Conservation (phyloP, 2,797 vertebrate species). For the Astyanax mexicanus region DNA sequence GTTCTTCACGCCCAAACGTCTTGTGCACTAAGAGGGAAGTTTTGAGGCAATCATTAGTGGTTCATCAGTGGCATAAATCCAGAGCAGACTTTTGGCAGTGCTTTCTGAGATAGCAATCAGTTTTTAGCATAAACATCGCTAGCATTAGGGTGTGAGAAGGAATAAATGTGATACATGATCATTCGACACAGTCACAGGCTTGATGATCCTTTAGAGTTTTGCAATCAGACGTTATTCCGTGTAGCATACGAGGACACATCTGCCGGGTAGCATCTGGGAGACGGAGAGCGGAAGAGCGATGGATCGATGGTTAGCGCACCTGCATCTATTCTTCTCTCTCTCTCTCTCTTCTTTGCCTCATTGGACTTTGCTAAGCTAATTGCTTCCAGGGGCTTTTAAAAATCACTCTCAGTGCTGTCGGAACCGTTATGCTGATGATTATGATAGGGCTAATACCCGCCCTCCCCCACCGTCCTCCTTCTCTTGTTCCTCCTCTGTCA, state of each 20-base stretch:
- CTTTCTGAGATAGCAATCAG: neutral
- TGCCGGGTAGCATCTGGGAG: slow-evolving; percentile 39
- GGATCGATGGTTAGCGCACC: slow-evolving; percentile 31
- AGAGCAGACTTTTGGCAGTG: neutral
- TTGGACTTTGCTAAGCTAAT: slow-evolving; percentile 41
- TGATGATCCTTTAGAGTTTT: neutral
- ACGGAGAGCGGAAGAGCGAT: slow-evolving; percentile 11
- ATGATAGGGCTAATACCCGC: slow-evolving; percentile 54
- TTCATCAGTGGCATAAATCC: neutral
- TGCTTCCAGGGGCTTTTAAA: slow-evolving; percentile 44
- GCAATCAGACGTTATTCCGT: neutral
- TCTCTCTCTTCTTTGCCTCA: slow-evolving; percentile 24
- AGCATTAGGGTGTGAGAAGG: neutral
- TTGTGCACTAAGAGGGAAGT: too few relatives aligned
- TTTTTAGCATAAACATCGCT: neutral
- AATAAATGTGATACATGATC: neutral
- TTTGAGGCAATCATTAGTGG: too few relatives aligned
- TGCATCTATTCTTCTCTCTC: slow-evolving; percentile 24
- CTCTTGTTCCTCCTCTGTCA: slow-evolving; percentile 39
- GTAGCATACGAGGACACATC: slow-evolving; percentile 3
- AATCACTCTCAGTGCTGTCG: slow-evolving; percentile 57
- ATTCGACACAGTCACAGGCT: neutral
- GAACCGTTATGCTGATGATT: slow-evolving; percentile 57
- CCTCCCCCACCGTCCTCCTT: neutral
- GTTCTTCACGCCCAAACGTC: too few relatives aligned